Base-by-base conservation (phyloP, 1,140 invertebrate genomes). In the Lethocerus indicus region DNA sequence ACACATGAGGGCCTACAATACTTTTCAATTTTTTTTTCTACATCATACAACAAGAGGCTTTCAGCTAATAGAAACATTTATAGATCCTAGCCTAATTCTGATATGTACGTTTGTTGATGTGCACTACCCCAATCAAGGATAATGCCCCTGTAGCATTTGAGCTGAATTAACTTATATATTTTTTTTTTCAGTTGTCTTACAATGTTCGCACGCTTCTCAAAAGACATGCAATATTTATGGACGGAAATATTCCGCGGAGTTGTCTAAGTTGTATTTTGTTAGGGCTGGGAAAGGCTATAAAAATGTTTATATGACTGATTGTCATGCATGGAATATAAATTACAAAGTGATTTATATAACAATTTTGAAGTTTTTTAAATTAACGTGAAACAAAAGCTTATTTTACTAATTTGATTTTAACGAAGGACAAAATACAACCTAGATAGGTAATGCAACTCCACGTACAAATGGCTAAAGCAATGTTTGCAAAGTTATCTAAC, bases 221-320 rank as follows among this genome's bases (percentile, higher is more conserved):
- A 53, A 50, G 50, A 56, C 51, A 53, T 56, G 51, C 49, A 51
- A 42, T 26, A 46, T 39, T 50, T 46, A 53, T 56, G 54, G 54
- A 56, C 54, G 54, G 54, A 56, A 53, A 51, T 51, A 51, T 54
- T 56, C 54, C 54, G 52, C 54, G 54, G 52, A 51, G 49, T 35
- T 44, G 42, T 28, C 42, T 44, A 44, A n/a, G n/a, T n/a, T n/a
- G n/a, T n/a, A n/a, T n/a, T n/a, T n/a, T n/a, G n/a, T n/a, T n/a
- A n/a, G n/a, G n/a, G n/a, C n/a, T n/a, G n/a, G n/a, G n/a, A n/a
- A n/a, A n/a, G n/a, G n/a, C n/a, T n/a, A n/a, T n/a, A n/a, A n/a
- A n/a, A n/a, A n/a, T n/a, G n/a, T n/a, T n/a, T n/a, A n/a, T n/a
- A n/a, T n/a, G n/a, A n/a, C n/a, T n/a, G n/a, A n/a, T n/a, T n/a